These are phyloP conservation scores for Sapajus apella DNA, from an alignment of 2,113 vertebrate species.

Conservation along the genomic window DNA sequence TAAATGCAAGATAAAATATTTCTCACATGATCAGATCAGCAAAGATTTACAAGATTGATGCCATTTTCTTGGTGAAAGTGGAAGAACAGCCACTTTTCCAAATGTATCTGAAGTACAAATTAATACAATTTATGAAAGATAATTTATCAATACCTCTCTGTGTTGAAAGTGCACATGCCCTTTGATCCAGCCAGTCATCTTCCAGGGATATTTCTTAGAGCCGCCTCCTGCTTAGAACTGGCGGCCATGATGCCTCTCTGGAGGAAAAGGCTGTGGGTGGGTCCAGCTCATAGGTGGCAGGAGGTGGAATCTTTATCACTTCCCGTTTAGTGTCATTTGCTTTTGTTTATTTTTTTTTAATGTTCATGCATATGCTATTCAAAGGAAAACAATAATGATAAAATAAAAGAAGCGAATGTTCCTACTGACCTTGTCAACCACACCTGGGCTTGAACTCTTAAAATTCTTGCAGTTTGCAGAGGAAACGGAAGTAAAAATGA, in stretches of 20 bases:
- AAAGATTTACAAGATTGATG: background rate
- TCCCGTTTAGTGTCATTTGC: too few species aligned
- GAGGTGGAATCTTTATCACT: too few species aligned
- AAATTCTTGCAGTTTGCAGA: too few species aligned
- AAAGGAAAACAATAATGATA: background rate
- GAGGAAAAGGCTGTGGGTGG: accelerated
- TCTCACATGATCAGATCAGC: background rate
- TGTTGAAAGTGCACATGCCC: accelerated
- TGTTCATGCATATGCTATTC: background rate
- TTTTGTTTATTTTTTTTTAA: background rate
- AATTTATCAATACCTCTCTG: background rate
- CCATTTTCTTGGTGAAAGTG: background rate
- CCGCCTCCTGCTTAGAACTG: accelerated
- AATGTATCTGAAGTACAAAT: background rate
- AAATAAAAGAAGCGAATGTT: background rate
- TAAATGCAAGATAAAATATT: background rate
- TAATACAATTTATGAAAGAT: background rate
- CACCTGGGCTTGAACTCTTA: too few species aligned
- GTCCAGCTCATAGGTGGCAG: background rate
- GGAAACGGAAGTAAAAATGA: background rate
- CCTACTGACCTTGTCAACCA: background rate
- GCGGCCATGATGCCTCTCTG: background rate
- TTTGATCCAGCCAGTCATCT: background rate
- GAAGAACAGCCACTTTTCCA: background rate
- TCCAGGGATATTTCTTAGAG: background rate